These are phyloP conservation scores for Sialia sialis DNA, from an alignment of 2,113 vertebrate species.

Conservation along the genomic window DNA sequence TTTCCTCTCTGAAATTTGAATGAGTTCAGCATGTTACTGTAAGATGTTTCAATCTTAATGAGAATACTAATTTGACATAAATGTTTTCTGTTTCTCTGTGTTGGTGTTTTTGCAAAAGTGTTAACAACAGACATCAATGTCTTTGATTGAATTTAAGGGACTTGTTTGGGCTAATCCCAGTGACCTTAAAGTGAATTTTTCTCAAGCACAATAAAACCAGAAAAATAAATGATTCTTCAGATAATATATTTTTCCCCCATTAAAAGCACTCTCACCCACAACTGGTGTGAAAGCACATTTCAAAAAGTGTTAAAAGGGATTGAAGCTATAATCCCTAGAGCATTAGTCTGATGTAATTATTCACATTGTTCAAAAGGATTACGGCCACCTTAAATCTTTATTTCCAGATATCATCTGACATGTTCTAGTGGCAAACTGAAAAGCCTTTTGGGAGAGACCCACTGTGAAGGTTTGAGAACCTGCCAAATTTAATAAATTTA, in stretches of 20 bases:
- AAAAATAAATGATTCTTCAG: background rate
- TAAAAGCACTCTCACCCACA: background rate
- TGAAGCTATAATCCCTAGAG: background rate
- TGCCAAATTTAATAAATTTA: background rate
- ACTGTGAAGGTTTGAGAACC: background rate
- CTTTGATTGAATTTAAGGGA: background rate
- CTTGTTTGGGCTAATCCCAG: background rate
- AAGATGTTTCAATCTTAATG: background rate
- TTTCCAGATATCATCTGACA: background rate
- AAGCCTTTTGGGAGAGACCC: background rate
- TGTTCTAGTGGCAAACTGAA: background rate
- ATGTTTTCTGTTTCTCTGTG: rapidly evolving
- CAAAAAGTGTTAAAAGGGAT: background rate
- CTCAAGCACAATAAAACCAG: background rate
- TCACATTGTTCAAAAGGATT: background rate
- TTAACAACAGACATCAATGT: background rate
- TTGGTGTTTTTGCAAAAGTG: background rate
- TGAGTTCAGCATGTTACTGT: background rate
- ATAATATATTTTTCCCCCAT: rapidly evolving
- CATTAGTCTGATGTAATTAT: background rate
- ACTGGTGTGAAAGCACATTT: background rate
- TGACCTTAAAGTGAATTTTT: background rate
- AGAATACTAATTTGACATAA: background rate
- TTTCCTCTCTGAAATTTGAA: background rate
- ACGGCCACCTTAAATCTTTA: background rate